Evolutionary conservation across 2,113 vertebrate genomes (phyloP), one percentile per base, ranked within the genome.

Genomic region (Propithecus coquereli): DNA sequence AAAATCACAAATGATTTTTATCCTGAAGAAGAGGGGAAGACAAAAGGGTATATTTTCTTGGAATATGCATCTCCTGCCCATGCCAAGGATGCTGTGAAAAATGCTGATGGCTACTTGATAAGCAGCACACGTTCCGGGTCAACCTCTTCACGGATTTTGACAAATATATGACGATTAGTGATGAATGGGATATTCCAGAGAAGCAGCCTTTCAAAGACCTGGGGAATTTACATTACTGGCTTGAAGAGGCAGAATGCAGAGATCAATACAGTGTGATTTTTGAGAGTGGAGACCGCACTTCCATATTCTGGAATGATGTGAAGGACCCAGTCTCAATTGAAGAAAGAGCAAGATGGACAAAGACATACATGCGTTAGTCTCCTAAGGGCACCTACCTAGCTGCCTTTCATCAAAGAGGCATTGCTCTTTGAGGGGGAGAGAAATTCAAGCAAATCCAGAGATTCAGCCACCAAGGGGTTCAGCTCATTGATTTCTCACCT

Each of bases 181-280:
- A 99, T 40, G 99, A 99, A 77, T 99, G 99, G 99, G 99, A 99
- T 93, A 98, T 99, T 71, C 99, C 99, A 50, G 99, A 99, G 96
- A 99, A 99, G 86, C 99, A 99, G 88, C 99, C 99, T 2, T 99
- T 99, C 98, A 99, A 99, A 98, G 99, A 99, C 96, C 99, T 99
- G 99, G 99, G 99, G 2, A 99, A 99, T 96, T 98, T 99, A 61
- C 99, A 99, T 0, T 99, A 99, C 93, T 99, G 99, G 99, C 98
- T 99, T 25, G 99, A 99, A 97, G 99, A 99, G 86, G 95, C 99
- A 5, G 99, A 99, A 17, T 99, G 99, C 63, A 99, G 99, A 84
- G 99, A 99, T 98, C 99, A 99, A 96, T 99, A 99, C 98, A 99
- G 99, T 25, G 99, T 99, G 73, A 99, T 99, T 95, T 99, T 99